Evolutionary conservation across 2,113 vertebrate genomes (phyloP).

Genomic region (Choloepus hoffmanni): DNA sequence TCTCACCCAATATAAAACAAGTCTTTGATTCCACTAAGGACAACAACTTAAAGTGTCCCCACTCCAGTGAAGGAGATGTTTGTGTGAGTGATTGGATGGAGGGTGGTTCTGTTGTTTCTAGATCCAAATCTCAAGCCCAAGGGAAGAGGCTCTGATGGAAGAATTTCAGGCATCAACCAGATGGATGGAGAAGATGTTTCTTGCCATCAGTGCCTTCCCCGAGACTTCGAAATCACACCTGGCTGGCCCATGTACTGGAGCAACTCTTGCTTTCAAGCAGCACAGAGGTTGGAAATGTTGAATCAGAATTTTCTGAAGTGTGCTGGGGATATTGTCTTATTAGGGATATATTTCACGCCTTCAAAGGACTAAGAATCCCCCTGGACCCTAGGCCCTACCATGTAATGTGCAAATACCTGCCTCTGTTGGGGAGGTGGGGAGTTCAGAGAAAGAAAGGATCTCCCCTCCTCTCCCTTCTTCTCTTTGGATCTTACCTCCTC

Average conservation of each 20-base stretch:
- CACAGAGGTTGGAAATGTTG: neutral
- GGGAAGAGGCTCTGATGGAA: neutral
- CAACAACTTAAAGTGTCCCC: neutral
- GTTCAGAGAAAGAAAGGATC: neutral
- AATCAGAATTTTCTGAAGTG: conserved; percentile 32
- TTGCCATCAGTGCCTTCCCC: neutral
- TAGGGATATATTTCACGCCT: neutral
- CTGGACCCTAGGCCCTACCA: neutral
- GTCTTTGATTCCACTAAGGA: neutral
- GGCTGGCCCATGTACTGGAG: neutral
- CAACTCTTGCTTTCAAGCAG: conserved; percentile 21
- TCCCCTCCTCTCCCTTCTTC: neutral
- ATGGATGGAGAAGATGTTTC: neutral
- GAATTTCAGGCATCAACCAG: conserved; percentile 1
- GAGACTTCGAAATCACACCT: conserved; percentile 49
- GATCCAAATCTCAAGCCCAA: neutral
- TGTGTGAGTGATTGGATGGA: neutral
- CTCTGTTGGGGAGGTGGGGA: neutral
- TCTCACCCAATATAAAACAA: neutral
- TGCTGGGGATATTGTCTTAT: neutral
- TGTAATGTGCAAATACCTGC: neutral
- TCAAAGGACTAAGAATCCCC: neutral
- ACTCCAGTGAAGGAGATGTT: neutral
- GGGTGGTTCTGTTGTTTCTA: neutral
- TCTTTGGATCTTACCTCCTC: neutral